Evolutionary conservation across 2,797 vertebrate species (phyloP), one percentile per base, ranked within the genome.

Genomic region (Muraenolepis orangiensis): DNA sequence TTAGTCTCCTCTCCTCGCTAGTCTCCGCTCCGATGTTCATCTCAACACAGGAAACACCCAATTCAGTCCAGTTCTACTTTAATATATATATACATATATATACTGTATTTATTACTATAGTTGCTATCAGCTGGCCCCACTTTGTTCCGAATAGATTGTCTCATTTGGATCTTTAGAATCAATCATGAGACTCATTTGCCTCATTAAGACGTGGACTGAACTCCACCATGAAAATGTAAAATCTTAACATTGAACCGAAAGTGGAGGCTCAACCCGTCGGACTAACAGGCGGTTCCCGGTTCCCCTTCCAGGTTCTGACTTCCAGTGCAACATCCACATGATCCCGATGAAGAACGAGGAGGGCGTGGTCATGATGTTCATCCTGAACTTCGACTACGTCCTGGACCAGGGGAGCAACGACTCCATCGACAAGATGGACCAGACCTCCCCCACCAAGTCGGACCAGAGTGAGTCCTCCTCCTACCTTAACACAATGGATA

Each of bases 321-420:
- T 99, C 89, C 94, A 96, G 90, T 98, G 98, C 88, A 97, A 93
- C 86, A 98, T 94, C 84, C 98, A 99, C 87, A 90, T 99, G 83
- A 99, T 99, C 87, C 98, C 98, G 12, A 97, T 99, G 89, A 99
- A 99, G 93, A 99, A 98, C 34, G 96, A 99, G 91, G 96, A 99
- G 26, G 98, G 97, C 0, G 88, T 98, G 83, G 98, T 98, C 77
- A 98, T 99, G 96, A 98, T 99, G 97, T 99, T 99, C 86, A 99
- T 99, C 89, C 93, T 99, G 78, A 97, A 97, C 89, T 99, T 99
- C 78, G 98, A 99, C 36, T 95, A 96, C 18, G 91, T 96, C 72
- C 87, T 93, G 66, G 95, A 97, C 69, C 95, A 95, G 75, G 96
- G 95, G 69, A 96, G 92, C 76, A 93, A 92, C 74, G 87, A 91